These are phyloP conservation scores for Myopa tessellatipennis DNA, from an alignment of 2,888 invertebrate species.

Conservation along the genomic window DNA sequence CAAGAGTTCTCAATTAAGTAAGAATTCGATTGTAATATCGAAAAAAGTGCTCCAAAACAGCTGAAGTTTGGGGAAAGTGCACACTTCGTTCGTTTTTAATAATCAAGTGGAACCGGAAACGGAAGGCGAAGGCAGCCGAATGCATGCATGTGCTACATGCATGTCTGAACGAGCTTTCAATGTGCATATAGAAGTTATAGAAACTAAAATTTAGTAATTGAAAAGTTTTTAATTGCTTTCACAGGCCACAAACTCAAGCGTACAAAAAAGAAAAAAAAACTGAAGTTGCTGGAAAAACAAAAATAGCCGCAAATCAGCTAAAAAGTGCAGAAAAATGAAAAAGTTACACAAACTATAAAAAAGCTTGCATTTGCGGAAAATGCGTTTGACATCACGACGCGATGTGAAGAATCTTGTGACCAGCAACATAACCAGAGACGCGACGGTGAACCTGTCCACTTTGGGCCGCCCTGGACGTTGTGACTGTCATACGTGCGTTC, in stretches of 20 bases:
- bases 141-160: too few species aligned
- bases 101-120: too few species aligned
- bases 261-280: background rate
- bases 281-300: background rate
- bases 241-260: slow-evolving; percentile 41
- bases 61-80: too few species aligned
- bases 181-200: background rate
- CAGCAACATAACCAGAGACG: background rate
- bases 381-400: slow-evolving; percentile 3
- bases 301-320: background rate
- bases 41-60: too few species aligned
- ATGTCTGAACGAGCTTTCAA: too few species aligned
- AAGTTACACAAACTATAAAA: background rate
- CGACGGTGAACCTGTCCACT: background rate
- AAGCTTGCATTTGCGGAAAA: slow-evolving; percentile 5
- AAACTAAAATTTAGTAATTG: slow-evolving; percentile 35
- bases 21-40: too few species aligned
- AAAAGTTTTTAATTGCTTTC: slow-evolving; percentile 49
- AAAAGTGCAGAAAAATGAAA: background rate
- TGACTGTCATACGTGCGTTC: too few species aligned
- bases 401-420: background rate
- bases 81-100: too few species aligned
- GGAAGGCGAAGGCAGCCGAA: too few species aligned
- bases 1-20: too few species aligned
- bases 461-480: background rate